These are phyloP conservation scores for Cheiracanthium punctorium DNA, from an alignment of 2,888 invertebrate species.

Conservation along the genomic window DNA sequence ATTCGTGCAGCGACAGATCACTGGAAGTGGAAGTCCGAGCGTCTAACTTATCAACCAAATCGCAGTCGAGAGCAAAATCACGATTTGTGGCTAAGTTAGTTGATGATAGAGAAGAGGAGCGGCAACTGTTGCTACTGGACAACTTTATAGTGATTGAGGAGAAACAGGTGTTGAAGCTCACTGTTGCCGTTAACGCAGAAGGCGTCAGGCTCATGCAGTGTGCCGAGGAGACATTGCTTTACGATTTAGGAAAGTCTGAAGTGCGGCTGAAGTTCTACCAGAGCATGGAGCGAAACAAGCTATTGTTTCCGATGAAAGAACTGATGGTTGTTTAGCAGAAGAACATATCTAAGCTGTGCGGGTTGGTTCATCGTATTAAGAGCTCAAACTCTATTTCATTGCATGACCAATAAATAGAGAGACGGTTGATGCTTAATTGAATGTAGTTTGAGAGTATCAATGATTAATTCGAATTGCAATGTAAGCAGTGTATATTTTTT, in stretches of 20 bases:
- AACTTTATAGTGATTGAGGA: constrained; percentile 38
- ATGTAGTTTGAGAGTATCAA: too few relatives aligned
- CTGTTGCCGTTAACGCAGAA: constrained; percentile 22
- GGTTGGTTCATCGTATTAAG: not conserved
- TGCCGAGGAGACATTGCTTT: not conserved
- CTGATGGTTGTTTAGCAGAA: not conserved
- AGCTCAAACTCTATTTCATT: not conserved
- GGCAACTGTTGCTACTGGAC: constrained; percentile 23
- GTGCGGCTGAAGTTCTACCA: not conserved
- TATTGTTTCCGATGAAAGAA: not conserved
- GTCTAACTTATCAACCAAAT: constrained; percentile 16
- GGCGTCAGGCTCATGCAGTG: constrained; percentile 44
- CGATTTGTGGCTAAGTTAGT: not conserved
- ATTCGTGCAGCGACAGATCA: constrained; percentile 27
- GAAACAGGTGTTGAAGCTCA: constrained; percentile 21
- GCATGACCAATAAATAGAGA: constrained; percentile 2
- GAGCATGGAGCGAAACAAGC: not conserved
- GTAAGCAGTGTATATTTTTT: too few relatives aligned
- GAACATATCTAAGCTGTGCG: not conserved
- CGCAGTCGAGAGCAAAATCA: constrained; percentile 3
- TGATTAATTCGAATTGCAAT: too few relatives aligned
- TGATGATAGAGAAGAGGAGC: not conserved
- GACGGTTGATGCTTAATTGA: too few relatives aligned
- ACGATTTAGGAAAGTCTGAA: not conserved
- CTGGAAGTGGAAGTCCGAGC: constrained; percentile 28